These are phyloP conservation scores for Apis cerana DNA, from an alignment of 1,140 invertebrate genomes.

Conservation along the genomic window DNA sequence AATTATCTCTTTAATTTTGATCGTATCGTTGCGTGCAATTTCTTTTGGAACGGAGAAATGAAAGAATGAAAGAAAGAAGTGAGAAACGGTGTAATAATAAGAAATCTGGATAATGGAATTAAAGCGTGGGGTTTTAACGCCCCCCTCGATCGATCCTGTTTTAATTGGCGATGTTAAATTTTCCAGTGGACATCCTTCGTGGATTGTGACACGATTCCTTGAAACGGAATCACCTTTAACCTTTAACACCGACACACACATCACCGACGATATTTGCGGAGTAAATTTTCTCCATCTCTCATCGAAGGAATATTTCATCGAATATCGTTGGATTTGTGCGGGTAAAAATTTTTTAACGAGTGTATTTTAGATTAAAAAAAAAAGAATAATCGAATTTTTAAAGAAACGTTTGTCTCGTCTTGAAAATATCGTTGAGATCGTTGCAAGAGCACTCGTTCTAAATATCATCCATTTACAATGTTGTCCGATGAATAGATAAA, in stretches of 20 bases:
- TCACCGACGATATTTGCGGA: not conserved
- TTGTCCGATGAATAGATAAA: too few relatives aligned
- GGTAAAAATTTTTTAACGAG: not conserved
- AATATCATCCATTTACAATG: too few relatives aligned
- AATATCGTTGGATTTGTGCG: too few relatives aligned
- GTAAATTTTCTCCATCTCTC: not conserved
- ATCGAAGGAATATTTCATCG: not conserved
- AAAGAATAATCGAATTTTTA: too few relatives aligned
- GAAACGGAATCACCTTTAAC: slow-evolving; percentile 18
- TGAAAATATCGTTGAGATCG: too few relatives aligned
- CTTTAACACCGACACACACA: not conserved
- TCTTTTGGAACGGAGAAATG: not conserved
- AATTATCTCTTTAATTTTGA: too few relatives aligned
- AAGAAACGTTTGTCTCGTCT: too few relatives aligned
- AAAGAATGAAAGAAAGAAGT: not conserved
- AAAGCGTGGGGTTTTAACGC: not conserved
- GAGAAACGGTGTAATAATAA: too few relatives aligned
- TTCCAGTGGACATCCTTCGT: not conserved
- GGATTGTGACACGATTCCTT: slow-evolving; percentile 20
- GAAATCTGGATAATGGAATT: too few relatives aligned
- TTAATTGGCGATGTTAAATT: slow-evolving; percentile 13
- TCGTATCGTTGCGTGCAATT: too few relatives aligned
- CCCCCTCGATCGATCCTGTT: not conserved
- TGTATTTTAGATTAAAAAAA: too few relatives aligned
- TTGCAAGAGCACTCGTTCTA: too few relatives aligned